These are phyloP conservation scores for Cyprinus carpio DNA, from an alignment of 2,113 vertebrate species.

Conservation along the genomic window DNA sequence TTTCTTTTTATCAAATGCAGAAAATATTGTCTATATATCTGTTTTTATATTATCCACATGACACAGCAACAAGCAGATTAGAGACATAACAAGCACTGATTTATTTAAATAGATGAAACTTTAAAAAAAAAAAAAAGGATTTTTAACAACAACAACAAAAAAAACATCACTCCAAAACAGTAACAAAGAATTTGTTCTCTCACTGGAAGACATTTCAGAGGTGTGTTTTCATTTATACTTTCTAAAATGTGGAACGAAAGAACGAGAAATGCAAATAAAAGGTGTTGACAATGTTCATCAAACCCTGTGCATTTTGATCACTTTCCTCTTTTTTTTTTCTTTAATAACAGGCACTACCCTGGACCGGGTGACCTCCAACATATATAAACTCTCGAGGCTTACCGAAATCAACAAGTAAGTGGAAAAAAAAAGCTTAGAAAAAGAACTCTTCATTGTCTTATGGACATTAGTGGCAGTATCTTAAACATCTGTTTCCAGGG, in stretches of 20 bases:
- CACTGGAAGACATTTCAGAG: constrained; percentile 54
- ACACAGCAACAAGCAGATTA: neutral
- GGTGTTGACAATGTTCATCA: neutral
- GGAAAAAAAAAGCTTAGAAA: constrained; percentile 32
- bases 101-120: constrained; percentile 61
- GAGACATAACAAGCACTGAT: constrained; percentile 51
- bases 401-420: neutral
- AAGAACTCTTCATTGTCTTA: constrained; percentile 27
- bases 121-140: constrained; percentile 32
- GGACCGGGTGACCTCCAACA: neutral
- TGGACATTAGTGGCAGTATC: constrained; percentile 51
- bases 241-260: constrained; percentile 28
- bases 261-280: constrained; percentile 30
- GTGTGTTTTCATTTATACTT: constrained; percentile 16
- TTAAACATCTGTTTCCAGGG: constrained; percentile 36
- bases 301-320: constrained; percentile 5
- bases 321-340: neutral
- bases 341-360: neutral
- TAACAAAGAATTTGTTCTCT: constrained; percentile 32
- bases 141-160: neutral
- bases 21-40: neutral
- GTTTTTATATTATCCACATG: neutral
- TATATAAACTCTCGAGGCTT: neutral
- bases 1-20: neutral
- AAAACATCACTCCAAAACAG: constrained; percentile 43